Conservation (phyloP, 1,140 invertebrate genomes). For the Solen grandis region DNA sequence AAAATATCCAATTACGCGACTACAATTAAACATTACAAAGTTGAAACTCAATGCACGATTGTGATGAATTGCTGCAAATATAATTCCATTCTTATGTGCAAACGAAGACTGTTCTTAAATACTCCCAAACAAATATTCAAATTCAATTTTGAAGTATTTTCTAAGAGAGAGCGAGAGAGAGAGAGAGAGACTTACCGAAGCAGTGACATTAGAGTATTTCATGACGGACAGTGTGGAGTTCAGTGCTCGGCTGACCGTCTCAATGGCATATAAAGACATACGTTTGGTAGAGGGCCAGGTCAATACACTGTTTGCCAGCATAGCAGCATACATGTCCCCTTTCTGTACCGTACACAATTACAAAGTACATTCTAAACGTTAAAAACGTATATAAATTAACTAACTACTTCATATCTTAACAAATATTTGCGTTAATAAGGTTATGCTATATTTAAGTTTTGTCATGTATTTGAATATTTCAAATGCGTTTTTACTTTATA, state of each 20-base stretch:
- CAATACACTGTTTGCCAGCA: conserved; percentile 11
- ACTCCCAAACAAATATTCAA: too few relatives aligned
- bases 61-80: too few relatives aligned
- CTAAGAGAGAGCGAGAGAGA: too few relatives aligned
- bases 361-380: neutral
- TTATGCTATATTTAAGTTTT: too few relatives aligned
- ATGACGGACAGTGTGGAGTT: conserved; percentile 1
- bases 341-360: neutral
- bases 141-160: too few relatives aligned
- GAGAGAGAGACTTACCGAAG: conserved; percentile 40
- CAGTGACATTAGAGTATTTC: conserved; percentile 36
- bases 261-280: conserved; percentile 42
- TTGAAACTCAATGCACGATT: too few relatives aligned
- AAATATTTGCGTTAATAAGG: neutral
- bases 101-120: too few relatives aligned
- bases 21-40: too few relatives aligned
- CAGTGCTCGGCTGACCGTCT: conserved; percentile 35
- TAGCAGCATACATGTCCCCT: conserved; percentile 26
- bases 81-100: too few relatives aligned
- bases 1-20: too few relatives aligned
- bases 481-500: too few relatives aligned
- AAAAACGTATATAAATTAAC: neutral
- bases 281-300: conserved; percentile 32
- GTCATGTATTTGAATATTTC: too few relatives aligned
- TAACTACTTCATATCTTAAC: neutral